These are phyloP conservation scores for Agonopterix subpropinquella DNA, from an alignment of 2,888 invertebrate species.

Conservation along the genomic window DNA sequence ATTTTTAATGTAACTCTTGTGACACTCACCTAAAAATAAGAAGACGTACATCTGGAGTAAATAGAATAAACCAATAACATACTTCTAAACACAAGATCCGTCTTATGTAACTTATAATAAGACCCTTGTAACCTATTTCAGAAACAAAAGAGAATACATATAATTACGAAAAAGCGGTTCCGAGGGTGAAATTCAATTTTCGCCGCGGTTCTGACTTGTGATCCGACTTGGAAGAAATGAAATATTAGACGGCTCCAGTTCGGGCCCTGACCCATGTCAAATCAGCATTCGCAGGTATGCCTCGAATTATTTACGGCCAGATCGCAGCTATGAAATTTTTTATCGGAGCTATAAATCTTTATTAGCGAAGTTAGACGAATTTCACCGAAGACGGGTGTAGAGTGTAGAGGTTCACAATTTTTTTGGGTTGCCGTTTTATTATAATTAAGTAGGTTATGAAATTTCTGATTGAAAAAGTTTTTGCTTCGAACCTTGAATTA, in stretches of 20 bases:
- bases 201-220: slow-evolving; percentile 49
- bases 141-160: slow-evolving; percentile 15
- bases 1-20: too few relatives aligned
- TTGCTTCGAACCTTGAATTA: neutral
- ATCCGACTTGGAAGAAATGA: slow-evolving; percentile 60
- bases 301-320: slow-evolving; percentile 67
- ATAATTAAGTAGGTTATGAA: slow-evolving; percentile 2
- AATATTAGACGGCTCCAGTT: slow-evolving; percentile 55
- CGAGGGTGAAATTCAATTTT: slow-evolving; percentile 58
- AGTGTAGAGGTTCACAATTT: slow-evolving; percentile 11
- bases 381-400: slow-evolving; percentile 25
- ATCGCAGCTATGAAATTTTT: slow-evolving; percentile 64
- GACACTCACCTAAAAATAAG: too few relatives aligned
- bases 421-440: slow-evolving; percentile 8
- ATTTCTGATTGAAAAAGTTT: slow-evolving; percentile 1
- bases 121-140: too few relatives aligned
- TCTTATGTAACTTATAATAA: too few relatives aligned
- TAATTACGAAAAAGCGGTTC: slow-evolving; percentile 37
- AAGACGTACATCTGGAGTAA: too few relatives aligned
- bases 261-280: slow-evolving; percentile 66
- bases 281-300: slow-evolving; percentile 71
- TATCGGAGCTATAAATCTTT: slow-evolving; percentile 66
- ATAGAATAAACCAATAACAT: too few relatives aligned
- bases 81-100: neutral
- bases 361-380: slow-evolving; percentile 52